Percentiles rank a stretch among this genome's conserved stretches.
These are phyloP conservation scores for Tetragonula carbonaria DNA, from an alignment of 2,888 invertebrate species.

Conservation along the genomic window DNA sequence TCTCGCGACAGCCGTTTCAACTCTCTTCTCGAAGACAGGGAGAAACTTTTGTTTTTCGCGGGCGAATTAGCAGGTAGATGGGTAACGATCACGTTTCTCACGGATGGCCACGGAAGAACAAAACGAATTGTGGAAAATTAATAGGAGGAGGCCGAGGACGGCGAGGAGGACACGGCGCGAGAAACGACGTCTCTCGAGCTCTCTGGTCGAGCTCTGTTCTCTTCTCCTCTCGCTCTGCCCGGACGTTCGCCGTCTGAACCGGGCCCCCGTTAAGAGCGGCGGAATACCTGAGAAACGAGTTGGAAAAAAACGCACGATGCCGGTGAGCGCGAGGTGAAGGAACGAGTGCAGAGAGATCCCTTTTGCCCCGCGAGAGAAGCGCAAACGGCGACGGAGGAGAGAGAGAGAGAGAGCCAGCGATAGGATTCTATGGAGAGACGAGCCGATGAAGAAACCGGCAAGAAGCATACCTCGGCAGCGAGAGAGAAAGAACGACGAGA, in stretches of 20 bases:
- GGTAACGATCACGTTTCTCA: conserved; percentile 52
- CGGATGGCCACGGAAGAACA: conserved; percentile 23
- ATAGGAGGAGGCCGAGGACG: conserved; percentile 28
- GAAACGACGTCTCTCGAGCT: conserved; percentile 47
- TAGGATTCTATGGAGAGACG: conserved; percentile 43
- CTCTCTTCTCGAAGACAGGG: neutral
- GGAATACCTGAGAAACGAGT: conserved; percentile 80
- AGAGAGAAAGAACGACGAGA: conserved; percentile 11
- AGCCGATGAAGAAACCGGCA: conserved; percentile 21
- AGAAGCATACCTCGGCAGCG: conserved; percentile 16
- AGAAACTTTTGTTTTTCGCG: too few relatives aligned
- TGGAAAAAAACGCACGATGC: conserved; percentile 75
- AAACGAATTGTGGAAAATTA: conserved; percentile 57
- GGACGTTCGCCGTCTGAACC: neutral
- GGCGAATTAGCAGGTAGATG: conserved; percentile 5
- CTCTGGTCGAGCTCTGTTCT: conserved; percentile 30
- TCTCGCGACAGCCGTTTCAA: neutral
- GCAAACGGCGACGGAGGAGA: conserved; percentile 43
- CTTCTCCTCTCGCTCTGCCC: conserved; percentile 21
- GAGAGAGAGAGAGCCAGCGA: conserved; percentile 35
- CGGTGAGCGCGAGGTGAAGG: conserved; percentile 76
- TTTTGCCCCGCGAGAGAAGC: conserved; percentile 58
- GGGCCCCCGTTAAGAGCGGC: conserved; percentile 74
- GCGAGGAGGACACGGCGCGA: conserved; percentile 20
- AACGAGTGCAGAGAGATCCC: conserved; percentile 75